Conservation (phyloP, 2,888 invertebrate species). For the Xestia ashworthii region DNA sequence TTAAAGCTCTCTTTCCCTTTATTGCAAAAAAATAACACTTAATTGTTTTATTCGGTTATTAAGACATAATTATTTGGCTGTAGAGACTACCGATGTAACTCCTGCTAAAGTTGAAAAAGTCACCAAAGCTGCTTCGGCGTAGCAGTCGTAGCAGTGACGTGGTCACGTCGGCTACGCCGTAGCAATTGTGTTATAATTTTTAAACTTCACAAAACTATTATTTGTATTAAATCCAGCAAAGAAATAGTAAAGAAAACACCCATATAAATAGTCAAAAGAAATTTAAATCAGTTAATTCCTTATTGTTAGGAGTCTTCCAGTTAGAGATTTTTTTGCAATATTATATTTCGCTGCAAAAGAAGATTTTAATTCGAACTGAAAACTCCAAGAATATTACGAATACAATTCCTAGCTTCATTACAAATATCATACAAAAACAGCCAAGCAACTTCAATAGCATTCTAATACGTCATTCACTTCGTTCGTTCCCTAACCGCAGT, state of each 20-base stretch:
- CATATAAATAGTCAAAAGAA: neutral
- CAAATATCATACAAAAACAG: slow-evolving; percentile 5
- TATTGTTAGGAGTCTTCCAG: neutral
- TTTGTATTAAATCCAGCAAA: neutral
- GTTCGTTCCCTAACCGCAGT: slow-evolving; percentile 18
- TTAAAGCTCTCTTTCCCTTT: neutral
- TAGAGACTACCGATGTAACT: neutral
- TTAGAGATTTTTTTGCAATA: neutral
- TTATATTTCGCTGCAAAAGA: neutral
- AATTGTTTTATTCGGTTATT: neutral
- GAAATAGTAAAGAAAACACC: neutral
- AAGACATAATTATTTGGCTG: neutral
- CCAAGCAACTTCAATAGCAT: slow-evolving; percentile 8
- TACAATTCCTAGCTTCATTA: neutral
- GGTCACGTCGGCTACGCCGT: neutral
- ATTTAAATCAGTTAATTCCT: neutral
- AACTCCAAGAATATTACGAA: neutral
- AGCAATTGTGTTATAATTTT: neutral
- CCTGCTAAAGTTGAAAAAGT: no score
- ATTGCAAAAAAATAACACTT: neutral
- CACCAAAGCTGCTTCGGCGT: neutral
- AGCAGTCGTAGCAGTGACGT: neutral
- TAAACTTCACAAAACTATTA: neutral
- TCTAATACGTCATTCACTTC: slow-evolving; percentile 10
- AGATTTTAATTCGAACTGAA: neutral